These are phyloP conservation scores for Macquaria ambigua DNA, from an alignment of 2,113 vertebrate species.

Conservation along the genomic window DNA sequence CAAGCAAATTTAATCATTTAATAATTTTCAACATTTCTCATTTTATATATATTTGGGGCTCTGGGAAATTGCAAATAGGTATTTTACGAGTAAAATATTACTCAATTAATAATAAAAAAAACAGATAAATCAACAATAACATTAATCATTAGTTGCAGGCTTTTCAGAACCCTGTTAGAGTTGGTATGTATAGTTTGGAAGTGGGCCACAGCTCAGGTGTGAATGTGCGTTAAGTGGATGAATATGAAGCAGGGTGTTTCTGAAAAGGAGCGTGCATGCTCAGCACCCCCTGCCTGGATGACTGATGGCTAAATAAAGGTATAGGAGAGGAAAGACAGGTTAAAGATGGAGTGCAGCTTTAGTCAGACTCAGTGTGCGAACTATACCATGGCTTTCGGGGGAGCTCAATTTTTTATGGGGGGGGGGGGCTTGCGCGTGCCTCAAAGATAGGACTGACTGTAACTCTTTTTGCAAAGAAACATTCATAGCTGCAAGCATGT, in stretches of 20 bases:
- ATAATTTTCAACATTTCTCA: too few relatives aligned
- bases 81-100: too few relatives aligned
- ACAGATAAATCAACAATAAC: neutral
- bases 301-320: constrained; percentile 43
- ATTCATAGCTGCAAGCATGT: too few relatives aligned
- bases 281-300: neutral
- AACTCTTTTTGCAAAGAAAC: too few relatives aligned
- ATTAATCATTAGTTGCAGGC: neutral
- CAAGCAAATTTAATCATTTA: too few relatives aligned
- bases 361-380: too few relatives aligned
- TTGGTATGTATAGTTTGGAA: neutral
- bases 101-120: neutral
- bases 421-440: too few relatives aligned
- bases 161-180: neutral
- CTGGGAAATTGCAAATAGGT: too few relatives aligned
- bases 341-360: constrained; percentile 30
- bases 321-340: neutral
- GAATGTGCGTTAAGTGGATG: neutral
- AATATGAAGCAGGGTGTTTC: neutral
- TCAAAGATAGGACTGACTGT: too few relatives aligned
- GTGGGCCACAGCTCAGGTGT: neutral
- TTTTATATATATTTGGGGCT: too few relatives aligned
- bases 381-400: too few relatives aligned
- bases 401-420: too few relatives aligned
- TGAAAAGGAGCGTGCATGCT: neutral